Evolutionary conservation across 2,888 invertebrate genomes (phyloP), one percentile per base, ranked within the genome.

Genomic region (Drosophila yooni): DNA sequence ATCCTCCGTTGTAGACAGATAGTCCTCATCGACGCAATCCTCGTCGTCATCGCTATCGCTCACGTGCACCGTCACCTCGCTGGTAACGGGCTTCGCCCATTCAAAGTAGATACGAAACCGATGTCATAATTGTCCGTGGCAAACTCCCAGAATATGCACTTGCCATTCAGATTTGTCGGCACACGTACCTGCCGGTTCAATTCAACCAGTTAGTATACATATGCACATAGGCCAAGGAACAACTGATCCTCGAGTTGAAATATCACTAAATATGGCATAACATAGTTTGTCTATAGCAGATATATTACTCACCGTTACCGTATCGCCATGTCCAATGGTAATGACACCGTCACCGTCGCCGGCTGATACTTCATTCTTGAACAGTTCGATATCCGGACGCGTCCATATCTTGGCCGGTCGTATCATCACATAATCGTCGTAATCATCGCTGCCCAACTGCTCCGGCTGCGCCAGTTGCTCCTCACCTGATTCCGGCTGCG

Each of bases 91-190:
- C 92, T 97, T 98, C 61, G 96, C 97, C 98, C 99, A 99, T 94
- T 99, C 99, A 93, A 99, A 99, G 93, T 97, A 99, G 57, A 99
- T 95, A 1, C 99, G 93, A 99, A 99, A 74, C 97, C 98, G 88
- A 99, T 97, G 92, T 99, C 99, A 91, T 99, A 99, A 92, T 96
- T 96, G 93, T 99, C 99, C 0, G 99, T 99, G 18, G 99, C 99
- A 93, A 99, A 99, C 94, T 99, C 99, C 99, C 99, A 99, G 94
- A 98, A 99, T 46, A 99, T 94, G 88, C 97, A 97, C 2, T 96
- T 95, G 0, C 99, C 99, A 88, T 97, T 97, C 77, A 96, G 96
- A 92, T 99, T 98, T 0, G 99, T 99, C 11, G 99, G 99, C 62
- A 99, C 99, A 46, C 99, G 94, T 4, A 96, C 95, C 96, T 93